Percentiles rank a stretch among this genome's conserved stretches.
Evolutionary conservation across 2,113 vertebrate genomes (phyloP).

Genomic region (Agelaius phoeniceus): DNA sequence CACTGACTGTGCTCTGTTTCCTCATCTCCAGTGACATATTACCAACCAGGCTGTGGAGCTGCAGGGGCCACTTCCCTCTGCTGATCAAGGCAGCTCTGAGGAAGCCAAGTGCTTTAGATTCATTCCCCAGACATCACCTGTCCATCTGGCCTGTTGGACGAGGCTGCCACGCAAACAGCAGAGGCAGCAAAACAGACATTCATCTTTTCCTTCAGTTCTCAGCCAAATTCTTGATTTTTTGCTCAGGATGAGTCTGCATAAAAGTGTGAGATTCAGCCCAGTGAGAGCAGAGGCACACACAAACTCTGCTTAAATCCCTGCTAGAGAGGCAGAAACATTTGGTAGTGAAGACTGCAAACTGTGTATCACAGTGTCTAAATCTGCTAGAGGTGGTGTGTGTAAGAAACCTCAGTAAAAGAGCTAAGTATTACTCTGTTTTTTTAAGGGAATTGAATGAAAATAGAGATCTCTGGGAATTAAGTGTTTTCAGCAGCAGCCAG

Average conservation of each 20-base stretch:
- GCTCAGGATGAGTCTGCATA: not conserved
- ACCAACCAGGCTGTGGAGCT: not conserved
- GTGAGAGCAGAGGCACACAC: not conserved
- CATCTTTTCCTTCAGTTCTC: not conserved
- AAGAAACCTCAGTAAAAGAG: not conserved
- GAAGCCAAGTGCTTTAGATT: not conserved
- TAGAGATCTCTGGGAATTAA: not conserved
- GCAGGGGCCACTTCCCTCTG: not conserved
- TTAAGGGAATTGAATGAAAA: not conserved
- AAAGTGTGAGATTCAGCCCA: not conserved
- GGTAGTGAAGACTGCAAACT: not conserved
- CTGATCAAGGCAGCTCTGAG: not conserved
- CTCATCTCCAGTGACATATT: not conserved
- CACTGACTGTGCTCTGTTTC: not conserved
- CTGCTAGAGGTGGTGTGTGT: not conserved
- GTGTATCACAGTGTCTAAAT: accelerated
- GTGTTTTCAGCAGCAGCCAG: not conserved
- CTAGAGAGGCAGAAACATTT: not conserved
- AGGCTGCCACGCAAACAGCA: not conserved
- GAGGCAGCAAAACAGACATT: accelerated
- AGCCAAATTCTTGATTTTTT: not conserved
- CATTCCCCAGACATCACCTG: not conserved
- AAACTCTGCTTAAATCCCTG: not conserved
- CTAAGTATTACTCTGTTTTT: not conserved
- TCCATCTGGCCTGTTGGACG: not conserved